Base-by-base conservation (phyloP, 2,888 invertebrate genomes). In the Leptinotarsa tumamoca region DNA sequence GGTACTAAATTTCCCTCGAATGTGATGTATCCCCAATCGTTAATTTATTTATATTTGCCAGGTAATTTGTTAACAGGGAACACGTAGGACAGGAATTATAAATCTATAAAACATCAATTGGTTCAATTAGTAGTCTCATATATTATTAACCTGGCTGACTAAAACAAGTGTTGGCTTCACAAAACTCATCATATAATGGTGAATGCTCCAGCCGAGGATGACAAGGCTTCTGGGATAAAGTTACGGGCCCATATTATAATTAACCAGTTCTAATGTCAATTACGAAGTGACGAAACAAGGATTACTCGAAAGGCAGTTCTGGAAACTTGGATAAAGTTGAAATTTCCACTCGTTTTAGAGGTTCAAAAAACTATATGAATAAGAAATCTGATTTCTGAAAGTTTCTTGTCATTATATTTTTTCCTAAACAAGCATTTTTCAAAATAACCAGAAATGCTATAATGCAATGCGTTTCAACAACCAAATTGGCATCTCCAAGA, bases 81-180 rank as follows among this genome's bases (percentile, higher is more conserved):
- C 74, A 63, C 73, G 72, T 73, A 71, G 70, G 63, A 71, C 77
- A 78, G 75, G 74, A 78, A 77, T 77, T 78, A 78, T 79, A 72
- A 79, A 80, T 80, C 79, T 79, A 80, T 76, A 78, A 79, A 80
- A 78, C 80, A 78, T 79, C 80, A 79, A 80, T 80, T 78, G 79
- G 78, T 78, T 77, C 80, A 80, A 80, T 80, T 80, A 81, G 81
- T 77, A 81, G 72, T 79, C 78, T 79, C 78, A 80, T 81, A 71
- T 76, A 80, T 81, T 79, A 80, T 81, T 81, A 78, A 80, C 74
- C 74, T 71, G 63, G 68, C 74, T 67, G 79, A 75, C 80, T 79
- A 77, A 80, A 80, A 80, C 78, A 80, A 80, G 78, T 80, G 80
- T 78, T 74, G 72, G 78, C 78, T 79, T 79, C 74, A 78, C 80